Evolutionary conservation across 2,797 vertebrate species (phyloP), one percentile per base, ranked within the genome.

Genomic region (Taeniopygia guttata): DNA sequence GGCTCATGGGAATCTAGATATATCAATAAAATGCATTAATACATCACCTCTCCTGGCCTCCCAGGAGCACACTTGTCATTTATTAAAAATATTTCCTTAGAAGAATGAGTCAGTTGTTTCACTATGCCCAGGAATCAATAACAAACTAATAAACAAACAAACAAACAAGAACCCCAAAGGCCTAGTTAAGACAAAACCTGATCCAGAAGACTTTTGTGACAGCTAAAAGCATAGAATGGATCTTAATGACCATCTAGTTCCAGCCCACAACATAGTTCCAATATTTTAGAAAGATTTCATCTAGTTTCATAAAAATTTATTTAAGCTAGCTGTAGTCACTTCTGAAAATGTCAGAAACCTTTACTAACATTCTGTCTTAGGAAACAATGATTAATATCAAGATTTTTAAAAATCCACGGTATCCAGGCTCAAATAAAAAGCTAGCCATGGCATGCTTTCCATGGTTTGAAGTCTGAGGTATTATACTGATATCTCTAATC

Each of bases 391-490:
- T 63, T 51, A 42, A 21, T 22, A 27, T 10, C 4, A 54, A 54
- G 11, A 30, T n/a, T 52, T 74, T 0, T 2, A 49, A 90, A 74
- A 70, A 27, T 10, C 5, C 10, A 42, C 3, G 8, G 8, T 42
- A 59, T 64, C 76, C 29, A 30, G 16, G n/a, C 19, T 62, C 27
- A 64, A 49, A 58, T 38, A 60, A 66, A 66, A 55, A 77, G 16
- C 30, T 25, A 64, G 3, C 21, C 85, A 70, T 16, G 11, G 5
- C 19, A 58, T 0, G 0, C 4, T 51, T 55, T 63, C 42, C 0
- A 4, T 16, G 4, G 29, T 55, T 70, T 76, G 43, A 86, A 67
- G 32, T 52, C 42, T 83, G 25, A 69, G 22, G 5, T 3, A 22
- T 80, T 63, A 16, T n/a, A 54, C 4, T 40, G 52, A 20, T 76